Base-by-base conservation (phyloP, 2,113 vertebrate genomes). In the Hippocampus guttulatus region DNA sequence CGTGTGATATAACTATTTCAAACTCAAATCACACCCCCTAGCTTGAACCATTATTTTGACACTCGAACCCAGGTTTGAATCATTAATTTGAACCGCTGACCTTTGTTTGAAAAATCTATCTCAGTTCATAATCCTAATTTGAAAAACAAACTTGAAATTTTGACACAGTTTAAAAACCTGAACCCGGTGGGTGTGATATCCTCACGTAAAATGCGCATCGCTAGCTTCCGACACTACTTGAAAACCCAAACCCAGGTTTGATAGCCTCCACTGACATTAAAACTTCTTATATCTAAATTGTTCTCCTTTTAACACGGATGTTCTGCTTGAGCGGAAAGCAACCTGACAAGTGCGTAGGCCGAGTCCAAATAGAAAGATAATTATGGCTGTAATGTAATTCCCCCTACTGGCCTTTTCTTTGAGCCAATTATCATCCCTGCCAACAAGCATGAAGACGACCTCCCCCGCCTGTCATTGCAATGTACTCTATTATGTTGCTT, bases 351-450 rank as follows among this genome's bases (percentile, higher is more conserved):
- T 20, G 33, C 15, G 64, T 27, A 47, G 49, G 66, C 66, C n/a
- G 15, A 38, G 66, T 55, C 30, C 66, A 68, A 54, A 40, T 40
- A 54, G 30, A 68, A 68, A 68, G 49, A 54, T 68, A 68, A 55
- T 68, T 33, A 54, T 55, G 38, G 14, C 41, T 54, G 23, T 33
- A 30, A 67, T 38, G 49, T 67, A 64, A 43, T 45, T 43, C 43
- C 45, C 49, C 51, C 27, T 40, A 15, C 66, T 68, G 66, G 33
- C 66, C 40, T 47, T 68, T 68, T 54, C 30, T 68, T 33, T 55
- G 45, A 68, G 33, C 66, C 66, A 68, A 68, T 68, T 52, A 68
- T 54, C 30, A 55, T 40, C 30, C 30, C 51, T 52, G 66, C 51
- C 51, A 38, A 54, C 27, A n/a, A n/a, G 49, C 51, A 38, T 54